These are phyloP conservation scores for Papilio aristodemus DNA, from an alignment of 1,140 invertebrate species.

Conservation along the genomic window DNA sequence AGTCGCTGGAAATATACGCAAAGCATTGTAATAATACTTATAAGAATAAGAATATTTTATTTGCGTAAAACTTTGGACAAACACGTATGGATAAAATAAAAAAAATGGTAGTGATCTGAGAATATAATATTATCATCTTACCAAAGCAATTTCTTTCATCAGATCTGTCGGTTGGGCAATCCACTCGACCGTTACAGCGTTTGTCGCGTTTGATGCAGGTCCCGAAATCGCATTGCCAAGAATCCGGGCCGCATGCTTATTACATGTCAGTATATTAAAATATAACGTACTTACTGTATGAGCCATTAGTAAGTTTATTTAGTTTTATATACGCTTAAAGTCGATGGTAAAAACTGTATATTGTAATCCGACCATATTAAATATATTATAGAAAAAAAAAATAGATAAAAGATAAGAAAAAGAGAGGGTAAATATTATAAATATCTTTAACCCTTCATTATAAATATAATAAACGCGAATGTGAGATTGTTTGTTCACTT, in stretches of 20 bases:
- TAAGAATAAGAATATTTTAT: too few species aligned
- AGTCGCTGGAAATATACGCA: conserved; percentile 66
- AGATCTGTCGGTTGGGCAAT: conserved; percentile 85
- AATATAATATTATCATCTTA: conserved; percentile 58
- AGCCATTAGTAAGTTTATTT: neutral
- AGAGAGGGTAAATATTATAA: too few species aligned
- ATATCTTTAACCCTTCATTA: too few species aligned
- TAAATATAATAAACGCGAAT: too few species aligned
- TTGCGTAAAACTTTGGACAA: too few species aligned
- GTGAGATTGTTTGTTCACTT: too few species aligned
- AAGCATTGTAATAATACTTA: conserved; percentile 37
- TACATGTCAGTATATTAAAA: conserved; percentile 31
- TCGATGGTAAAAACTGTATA: neutral
- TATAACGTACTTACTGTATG: conserved; percentile 10
- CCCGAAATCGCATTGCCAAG: conserved; percentile 83
- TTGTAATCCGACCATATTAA: too few species aligned
- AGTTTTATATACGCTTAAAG: conserved; percentile 7
- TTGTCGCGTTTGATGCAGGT: conserved; percentile 83
- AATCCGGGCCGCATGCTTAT: conserved; percentile 81
- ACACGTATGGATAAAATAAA: neutral
- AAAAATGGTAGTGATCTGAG: neutral
- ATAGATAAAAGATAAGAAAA: too few species aligned
- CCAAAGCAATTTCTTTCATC: conserved; percentile 86
- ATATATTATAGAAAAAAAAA: too few species aligned
- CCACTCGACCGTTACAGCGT: conserved; percentile 84